Evolutionary conservation across 1,140 invertebrate genomes (phyloP).

Genomic region (Tetramorium alpestre): DNA sequence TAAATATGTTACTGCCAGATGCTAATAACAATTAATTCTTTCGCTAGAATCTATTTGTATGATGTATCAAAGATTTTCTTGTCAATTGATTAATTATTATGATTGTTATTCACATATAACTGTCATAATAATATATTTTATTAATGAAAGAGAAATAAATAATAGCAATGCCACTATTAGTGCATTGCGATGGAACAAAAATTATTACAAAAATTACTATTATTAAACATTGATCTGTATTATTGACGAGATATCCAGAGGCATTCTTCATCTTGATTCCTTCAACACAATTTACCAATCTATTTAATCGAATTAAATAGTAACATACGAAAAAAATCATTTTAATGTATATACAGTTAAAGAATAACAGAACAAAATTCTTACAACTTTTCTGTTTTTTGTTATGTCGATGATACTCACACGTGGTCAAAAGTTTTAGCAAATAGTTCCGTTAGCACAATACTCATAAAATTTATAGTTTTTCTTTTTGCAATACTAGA

Average conservation of each 20-base stretch:
- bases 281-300: not conserved
- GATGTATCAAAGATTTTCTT: not conserved
- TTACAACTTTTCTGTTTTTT: not conserved
- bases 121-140: not conserved
- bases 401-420: not conserved
- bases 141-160: not conserved
- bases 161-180: too few species aligned
- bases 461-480: not conserved
- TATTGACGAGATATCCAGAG: too few species aligned
- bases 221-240: too few species aligned
- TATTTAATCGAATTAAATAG: not conserved
- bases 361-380: not conserved
- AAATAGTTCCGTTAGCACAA: not conserved
- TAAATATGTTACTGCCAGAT: not conserved
- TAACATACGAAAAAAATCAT: not conserved
- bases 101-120: not conserved
- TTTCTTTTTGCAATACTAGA: constrained; percentile 61
- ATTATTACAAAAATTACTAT: too few species aligned
- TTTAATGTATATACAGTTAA: not conserved
- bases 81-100: not conserved
- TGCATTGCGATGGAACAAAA: too few species aligned
- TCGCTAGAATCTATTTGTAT: not conserved
- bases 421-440: not conserved
- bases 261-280: too few species aligned
- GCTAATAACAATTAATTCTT: not conserved